These are phyloP conservation scores for Thripadectes ignobilis DNA, from an alignment of 2,797 vertebrate species.

Conservation along the genomic window DNA sequence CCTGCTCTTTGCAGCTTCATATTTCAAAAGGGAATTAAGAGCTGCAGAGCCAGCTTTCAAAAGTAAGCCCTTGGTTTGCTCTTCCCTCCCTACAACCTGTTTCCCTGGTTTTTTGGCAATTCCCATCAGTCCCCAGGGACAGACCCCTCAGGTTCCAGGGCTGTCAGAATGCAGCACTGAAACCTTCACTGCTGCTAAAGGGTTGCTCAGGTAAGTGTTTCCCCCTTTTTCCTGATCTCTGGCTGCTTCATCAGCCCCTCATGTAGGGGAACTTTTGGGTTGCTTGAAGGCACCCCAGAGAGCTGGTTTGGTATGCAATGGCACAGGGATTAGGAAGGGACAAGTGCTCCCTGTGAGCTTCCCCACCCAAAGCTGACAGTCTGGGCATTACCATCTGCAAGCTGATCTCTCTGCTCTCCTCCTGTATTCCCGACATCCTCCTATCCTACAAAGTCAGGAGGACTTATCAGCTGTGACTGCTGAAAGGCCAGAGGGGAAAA, in stretches of 20 bases:
- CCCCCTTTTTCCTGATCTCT: not conserved
- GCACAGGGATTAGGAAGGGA: not conserved
- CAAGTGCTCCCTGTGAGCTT: not conserved
- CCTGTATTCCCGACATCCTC: not conserved
- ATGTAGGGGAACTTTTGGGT: not conserved
- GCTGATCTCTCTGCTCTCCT: not conserved
- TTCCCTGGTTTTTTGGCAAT: not conserved
- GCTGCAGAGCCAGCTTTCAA: not conserved
- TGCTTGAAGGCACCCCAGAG: not conserved
- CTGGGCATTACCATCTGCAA: not conserved
- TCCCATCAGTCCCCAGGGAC: rapidly evolving
- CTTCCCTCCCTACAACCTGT: not conserved
- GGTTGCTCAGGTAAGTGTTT: not conserved
- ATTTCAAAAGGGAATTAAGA: not conserved
- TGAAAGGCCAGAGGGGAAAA: not conserved
- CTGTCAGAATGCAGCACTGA: not conserved
- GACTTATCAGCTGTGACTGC: not conserved
- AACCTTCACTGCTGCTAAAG: not conserved
- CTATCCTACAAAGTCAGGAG: not conserved
- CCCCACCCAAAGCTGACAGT: not conserved
- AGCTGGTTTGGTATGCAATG: not conserved
- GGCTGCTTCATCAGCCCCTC: not conserved
- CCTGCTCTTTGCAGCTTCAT: not conserved
- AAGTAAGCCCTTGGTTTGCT: not conserved
- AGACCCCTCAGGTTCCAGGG: not conserved